Conservation (phyloP, 1,140 invertebrate species). For the Metopolophium dirhodum region DNA sequence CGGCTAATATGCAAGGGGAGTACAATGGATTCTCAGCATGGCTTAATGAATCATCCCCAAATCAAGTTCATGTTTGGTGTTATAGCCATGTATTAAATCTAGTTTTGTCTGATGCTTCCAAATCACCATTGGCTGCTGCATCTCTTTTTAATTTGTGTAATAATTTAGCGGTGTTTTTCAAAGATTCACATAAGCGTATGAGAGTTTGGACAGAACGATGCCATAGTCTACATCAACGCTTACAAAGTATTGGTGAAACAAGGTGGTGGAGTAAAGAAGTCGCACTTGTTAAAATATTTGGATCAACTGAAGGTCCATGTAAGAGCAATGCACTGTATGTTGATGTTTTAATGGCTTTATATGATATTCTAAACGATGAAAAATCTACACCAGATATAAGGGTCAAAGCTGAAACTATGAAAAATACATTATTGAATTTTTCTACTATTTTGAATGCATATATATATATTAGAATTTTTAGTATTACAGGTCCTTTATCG, state of each 20-base stretch:
- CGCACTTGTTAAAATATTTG: conserved; percentile 17
- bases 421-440: conserved; percentile 13
- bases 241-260: conserved; percentile 31
- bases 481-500: conserved; percentile 27
- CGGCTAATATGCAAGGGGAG: too few relatives aligned
- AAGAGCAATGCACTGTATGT: conserved; percentile 1
- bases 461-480: conserved; percentile 29
- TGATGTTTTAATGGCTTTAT: conserved; percentile 26
- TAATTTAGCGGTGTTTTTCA: conserved; percentile 15
- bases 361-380: neutral
- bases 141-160: conserved; percentile 19
- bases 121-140: conserved; percentile 20
- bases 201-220: conserved; percentile 1
- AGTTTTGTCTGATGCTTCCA: conserved; percentile 13
- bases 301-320: neutral
- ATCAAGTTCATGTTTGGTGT: conserved; percentile 26
- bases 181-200: conserved; percentile 18
- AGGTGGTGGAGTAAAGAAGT: conserved; percentile 23
- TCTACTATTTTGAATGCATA: neutral
- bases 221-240: neutral
- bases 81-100: conserved; percentile 4
- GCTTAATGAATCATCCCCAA: too few relatives aligned
- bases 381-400: conserved; percentile 16
- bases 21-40: too few relatives aligned
- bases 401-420: conserved; percentile 35